A percentile compares a stretch with the other conserved stretches of the same genome.
These are phyloP conservation scores for Machimus atricapillus DNA, from an alignment of 2,888 invertebrate genomes.

Conservation along the genomic window DNA sequence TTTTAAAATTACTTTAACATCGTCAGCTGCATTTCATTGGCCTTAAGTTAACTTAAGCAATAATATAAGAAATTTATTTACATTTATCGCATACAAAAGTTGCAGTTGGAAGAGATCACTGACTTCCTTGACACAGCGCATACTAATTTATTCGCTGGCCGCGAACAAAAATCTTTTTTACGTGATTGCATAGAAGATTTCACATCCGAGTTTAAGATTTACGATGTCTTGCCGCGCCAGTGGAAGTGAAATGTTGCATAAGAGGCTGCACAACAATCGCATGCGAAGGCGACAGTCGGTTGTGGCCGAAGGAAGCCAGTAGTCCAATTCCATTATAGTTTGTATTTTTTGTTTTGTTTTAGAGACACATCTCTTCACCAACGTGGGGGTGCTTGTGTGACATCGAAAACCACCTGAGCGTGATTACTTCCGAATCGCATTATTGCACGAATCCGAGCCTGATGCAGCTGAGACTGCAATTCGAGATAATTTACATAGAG, in stretches of 20 bases:
- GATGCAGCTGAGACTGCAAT: conserved; percentile 9
- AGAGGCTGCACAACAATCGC: conserved; percentile 9
- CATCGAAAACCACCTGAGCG: conserved; percentile 16
- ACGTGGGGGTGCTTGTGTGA: background rate
- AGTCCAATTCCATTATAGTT: background rate
- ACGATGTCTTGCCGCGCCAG: background rate
- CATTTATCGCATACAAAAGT: background rate
- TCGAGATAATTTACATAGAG: conserved; percentile 17
- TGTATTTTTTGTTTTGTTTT: background rate
- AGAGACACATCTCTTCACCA: background rate
- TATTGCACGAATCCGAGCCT: conserved; percentile 1
- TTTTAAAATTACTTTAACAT: background rate
- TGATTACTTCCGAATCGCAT: conserved; percentile 31
- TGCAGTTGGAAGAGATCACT: background rate
- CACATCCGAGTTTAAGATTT: background rate
- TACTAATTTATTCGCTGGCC: background rate
- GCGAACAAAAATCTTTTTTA: background rate
- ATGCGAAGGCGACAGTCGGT: background rate
- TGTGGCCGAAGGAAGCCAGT: background rate
- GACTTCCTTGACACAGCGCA: background rate
- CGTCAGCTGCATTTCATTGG: background rate
- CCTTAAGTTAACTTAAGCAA: background rate
- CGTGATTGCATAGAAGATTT: background rate
- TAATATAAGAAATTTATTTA: background rate
- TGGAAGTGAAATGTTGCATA: background rate